Conservation (phyloP, 2,888 invertebrate genomes). For the Pandemis corylana region DNA sequence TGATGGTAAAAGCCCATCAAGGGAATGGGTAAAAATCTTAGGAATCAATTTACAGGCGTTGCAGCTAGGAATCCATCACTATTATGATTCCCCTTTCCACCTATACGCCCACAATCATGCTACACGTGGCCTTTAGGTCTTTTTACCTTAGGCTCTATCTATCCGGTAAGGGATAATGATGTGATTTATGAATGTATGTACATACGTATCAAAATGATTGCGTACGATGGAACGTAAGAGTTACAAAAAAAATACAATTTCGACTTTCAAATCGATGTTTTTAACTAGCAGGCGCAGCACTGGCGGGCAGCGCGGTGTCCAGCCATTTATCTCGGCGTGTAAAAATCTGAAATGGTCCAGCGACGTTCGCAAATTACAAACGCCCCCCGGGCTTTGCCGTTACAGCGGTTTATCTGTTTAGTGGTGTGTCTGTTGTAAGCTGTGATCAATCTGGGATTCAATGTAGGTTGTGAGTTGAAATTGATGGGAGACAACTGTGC, state of each 20-base stretch:
- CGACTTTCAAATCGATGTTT: not conserved
- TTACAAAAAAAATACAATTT: not conserved
- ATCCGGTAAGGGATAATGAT: no score
- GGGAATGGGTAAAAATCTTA: no score
- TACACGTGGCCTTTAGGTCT: no score
- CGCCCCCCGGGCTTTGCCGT: conserved; percentile 53
- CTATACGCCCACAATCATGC: no score
- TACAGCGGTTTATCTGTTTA: conserved; percentile 37
- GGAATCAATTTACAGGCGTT: no score
- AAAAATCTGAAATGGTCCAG: conserved; percentile 60
- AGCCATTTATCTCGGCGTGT: conserved; percentile 49
- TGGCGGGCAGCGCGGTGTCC: conserved; percentile 43
- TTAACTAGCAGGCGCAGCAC: conserved; percentile 18
- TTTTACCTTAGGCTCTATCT: no score
- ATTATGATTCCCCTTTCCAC: no score
- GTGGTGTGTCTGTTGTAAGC: conserved; percentile 29
- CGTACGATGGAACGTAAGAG: no score
- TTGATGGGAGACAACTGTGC: not conserved
- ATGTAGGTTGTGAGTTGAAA: conserved; percentile 1
- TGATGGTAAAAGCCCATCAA: no score
- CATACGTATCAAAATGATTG: no score
- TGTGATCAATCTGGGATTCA: conserved; percentile 31
- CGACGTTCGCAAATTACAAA: conserved; percentile 54
- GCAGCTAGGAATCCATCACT: no score
- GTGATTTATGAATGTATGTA: no score